Evolutionary conservation across 2,888 invertebrate species (phyloP), one percentile per base, ranked within the genome.

Genomic region (Geophilus truncorum): DNA sequence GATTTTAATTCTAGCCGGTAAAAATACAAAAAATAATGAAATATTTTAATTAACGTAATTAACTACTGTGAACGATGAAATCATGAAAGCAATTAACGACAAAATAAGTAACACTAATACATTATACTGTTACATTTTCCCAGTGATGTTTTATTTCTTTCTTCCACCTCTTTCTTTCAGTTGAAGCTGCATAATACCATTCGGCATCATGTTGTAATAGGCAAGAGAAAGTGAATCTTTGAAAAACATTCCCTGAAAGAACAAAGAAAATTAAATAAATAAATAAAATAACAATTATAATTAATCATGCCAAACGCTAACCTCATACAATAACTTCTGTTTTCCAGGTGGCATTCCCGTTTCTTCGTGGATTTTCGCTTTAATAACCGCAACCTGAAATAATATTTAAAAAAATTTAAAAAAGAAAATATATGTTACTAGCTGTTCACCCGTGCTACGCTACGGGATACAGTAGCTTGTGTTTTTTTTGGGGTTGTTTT

Each of bases 111-210:
- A n/a, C n/a, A n/a, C n/a, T n/a, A n/a, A n/a, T n/a, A n/a, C n/a
- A n/a, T n/a, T n/a, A n/a, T n/a, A n/a, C n/a, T n/a, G n/a, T n/a
- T n/a, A n/a, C n/a, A n/a, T n/a, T n/a, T n/a, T n/a, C n/a, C n/a
- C n/a, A n/a, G 15, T 4, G 12, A 12, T 10, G 81, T 36, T 77
- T 85, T 93, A 98, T 87, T 98, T 98, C 89, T 98, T 99, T 81
- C 98, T 90, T 21, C 98, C 98, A 86, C 98, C 98, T 88, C 98
- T 92, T 88, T 99, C 98, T 88, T 99, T 99, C 80, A 98, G 91
- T 86, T 97, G 94, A 82, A 99, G 90, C 84, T 94, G 93, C 51
- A 99, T 91, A 10, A 93, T 89, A 0, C 94, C 93, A 80, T 94
- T 94, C 36, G 93, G 93, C 10, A 92, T 90, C 82, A 98, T 91